Conservation (phyloP, 2,113 vertebrate species). For the Mustela lutreola region DNA sequence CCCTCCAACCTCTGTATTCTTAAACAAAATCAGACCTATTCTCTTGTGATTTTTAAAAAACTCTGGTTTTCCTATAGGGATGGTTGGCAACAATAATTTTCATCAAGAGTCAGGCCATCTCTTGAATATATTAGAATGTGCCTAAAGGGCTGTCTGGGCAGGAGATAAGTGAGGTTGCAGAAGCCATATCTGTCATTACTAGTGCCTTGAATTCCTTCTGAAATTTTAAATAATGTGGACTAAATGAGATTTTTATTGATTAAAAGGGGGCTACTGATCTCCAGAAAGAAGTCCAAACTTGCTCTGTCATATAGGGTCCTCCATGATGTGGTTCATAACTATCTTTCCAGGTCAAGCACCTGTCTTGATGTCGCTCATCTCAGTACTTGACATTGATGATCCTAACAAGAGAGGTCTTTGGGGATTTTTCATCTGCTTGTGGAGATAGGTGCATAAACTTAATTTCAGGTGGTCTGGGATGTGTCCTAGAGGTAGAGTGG, state of each 20-base stretch:
- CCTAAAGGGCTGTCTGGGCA: background rate
- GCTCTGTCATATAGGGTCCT: background rate
- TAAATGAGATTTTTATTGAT: background rate
- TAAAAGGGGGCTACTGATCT: background rate
- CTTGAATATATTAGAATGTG: background rate
- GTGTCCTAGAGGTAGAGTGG: background rate
- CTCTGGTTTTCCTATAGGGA: background rate
- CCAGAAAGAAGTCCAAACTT: background rate
- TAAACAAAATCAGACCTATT: constrained; percentile 31
- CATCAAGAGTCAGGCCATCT: background rate
- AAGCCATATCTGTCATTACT: background rate
- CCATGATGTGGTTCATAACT: background rate
- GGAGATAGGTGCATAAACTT: background rate
- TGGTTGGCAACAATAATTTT: background rate
- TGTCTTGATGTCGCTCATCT: background rate
- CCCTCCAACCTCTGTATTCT: background rate
- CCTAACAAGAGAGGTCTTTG: background rate
- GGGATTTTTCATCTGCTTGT: background rate
- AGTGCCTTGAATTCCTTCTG: constrained; percentile 10
- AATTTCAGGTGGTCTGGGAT: background rate
- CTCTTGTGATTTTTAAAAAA: background rate
- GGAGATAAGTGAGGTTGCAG: background rate
- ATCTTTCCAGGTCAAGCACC: background rate
- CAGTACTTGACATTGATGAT: background rate
- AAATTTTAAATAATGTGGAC: constrained; percentile 15